phyloP scores from a whole-genome alignment of 2,888 invertebrate genomes.

The Coleophora deauratella region DNA sequence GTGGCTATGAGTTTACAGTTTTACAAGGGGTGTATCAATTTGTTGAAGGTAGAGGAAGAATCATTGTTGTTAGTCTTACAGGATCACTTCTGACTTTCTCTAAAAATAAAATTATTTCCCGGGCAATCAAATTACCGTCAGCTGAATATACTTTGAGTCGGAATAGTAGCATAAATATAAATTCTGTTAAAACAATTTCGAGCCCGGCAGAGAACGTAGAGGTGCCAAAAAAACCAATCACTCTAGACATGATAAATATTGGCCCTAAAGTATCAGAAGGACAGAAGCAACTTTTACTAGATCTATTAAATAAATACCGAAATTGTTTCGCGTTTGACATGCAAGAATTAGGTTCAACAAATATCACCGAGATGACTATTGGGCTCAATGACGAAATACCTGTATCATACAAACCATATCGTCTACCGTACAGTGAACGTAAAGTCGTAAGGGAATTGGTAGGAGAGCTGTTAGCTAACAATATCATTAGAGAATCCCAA shows the following conservation, averaged over 20 bases:
- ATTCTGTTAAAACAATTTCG: background rate
- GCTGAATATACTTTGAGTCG: too few species aligned
- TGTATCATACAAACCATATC: constrained; percentile 8
- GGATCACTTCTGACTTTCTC: too few species aligned
- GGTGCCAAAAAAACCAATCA: too few species aligned
- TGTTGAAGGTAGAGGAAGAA: background rate
- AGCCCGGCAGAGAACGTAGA: too few species aligned
- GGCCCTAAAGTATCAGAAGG: background rate
- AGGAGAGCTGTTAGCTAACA: constrained; percentile 1
- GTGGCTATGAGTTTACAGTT: background rate
- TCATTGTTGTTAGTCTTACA: too few species aligned
- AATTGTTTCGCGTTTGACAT: constrained; percentile 11
- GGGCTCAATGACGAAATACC: constrained; percentile 7
- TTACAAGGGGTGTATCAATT: background rate
- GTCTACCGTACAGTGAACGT: constrained; percentile 7
- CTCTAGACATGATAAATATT: constrained; percentile 1
- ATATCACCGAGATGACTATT: constrained; percentile 9
- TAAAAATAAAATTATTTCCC: too few species aligned
- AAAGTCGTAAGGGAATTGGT: constrained; percentile 6
- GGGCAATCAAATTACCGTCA: too few species aligned
- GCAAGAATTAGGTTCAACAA: constrained; percentile 5
- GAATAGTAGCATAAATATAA: too few species aligned
- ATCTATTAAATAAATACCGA: constrained; percentile 5
- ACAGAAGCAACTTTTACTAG: background rate
- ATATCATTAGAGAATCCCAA: constrained; percentile 3